A percentile compares a stretch with the other conserved stretches of the same genome.
Conservation (phyloP, 2,113 vertebrate species). For the Heterochromis multidens region DNA sequence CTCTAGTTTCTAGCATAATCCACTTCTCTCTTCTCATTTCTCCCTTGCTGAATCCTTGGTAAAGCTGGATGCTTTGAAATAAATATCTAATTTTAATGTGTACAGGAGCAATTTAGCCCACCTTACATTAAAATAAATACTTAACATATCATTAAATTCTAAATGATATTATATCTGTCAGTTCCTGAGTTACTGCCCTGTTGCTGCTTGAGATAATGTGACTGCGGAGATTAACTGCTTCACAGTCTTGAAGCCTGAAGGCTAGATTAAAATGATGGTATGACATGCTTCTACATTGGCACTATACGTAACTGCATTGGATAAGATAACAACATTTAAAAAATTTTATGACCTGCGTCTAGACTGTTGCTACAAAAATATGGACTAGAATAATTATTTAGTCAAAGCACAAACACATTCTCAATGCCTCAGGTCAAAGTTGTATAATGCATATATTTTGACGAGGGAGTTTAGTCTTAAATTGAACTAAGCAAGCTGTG, state of each 20-base stretch:
- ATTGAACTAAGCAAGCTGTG: not conserved
- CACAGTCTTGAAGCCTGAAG: not conserved
- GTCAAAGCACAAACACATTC: not conserved
- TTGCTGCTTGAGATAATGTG: not conserved
- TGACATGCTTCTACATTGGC: not conserved
- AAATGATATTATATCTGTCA: not conserved
- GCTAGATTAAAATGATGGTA: not conserved
- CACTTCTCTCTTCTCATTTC: not conserved
- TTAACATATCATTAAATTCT: not conserved
- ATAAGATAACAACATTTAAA: not conserved
- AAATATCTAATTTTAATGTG: not conserved
- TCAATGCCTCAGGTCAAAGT: not conserved
- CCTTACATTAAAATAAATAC: not conserved
- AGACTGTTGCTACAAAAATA: not conserved
- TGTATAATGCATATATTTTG: not conserved
- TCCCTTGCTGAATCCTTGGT: not conserved
- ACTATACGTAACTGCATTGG: not conserved
- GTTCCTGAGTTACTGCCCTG: not conserved
- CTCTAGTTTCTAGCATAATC: conserved; percentile 18
- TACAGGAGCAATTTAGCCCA: not conserved
- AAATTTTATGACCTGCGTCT: not conserved
- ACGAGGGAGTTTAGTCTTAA: not conserved
- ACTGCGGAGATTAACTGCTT: not conserved
- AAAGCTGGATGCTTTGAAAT: not conserved
- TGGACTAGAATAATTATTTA: not conserved